Evolutionary conservation across 2,888 invertebrate species (phyloP).

Genomic region (Endotricha flammealis): DNA sequence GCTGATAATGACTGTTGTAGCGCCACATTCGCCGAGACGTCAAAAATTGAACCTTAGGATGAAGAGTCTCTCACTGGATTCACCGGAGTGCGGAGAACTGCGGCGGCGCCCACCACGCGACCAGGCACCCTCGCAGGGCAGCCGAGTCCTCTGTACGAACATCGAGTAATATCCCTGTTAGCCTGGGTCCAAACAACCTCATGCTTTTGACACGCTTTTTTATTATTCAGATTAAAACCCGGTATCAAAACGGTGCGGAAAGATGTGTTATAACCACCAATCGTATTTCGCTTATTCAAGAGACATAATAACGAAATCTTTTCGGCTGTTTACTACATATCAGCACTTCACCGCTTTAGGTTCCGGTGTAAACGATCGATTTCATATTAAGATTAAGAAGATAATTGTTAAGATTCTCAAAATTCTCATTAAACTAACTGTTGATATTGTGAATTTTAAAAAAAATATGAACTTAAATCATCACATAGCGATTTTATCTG

Average conservation of each 20-base stretch:
- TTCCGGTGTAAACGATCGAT: too few relatives aligned
- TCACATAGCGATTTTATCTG: background rate
- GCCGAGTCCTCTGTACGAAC: conserved; percentile 81
- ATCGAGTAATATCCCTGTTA: conserved; percentile 39
- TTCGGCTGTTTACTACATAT: background rate
- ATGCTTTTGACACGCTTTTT: background rate
- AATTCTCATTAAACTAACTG: too few relatives aligned
- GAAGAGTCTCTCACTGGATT: conserved; percentile 98
- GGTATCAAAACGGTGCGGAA: too few relatives aligned
- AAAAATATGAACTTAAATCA: background rate
- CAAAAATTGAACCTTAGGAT: conserved; percentile 97
- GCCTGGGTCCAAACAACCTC: conserved; percentile 59
- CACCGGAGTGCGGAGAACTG: conserved; percentile 93
- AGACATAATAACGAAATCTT: too few relatives aligned
- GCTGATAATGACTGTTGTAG: conserved; percentile 80
- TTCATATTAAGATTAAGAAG: background rate
- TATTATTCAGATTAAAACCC: background rate
- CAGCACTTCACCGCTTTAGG: too few relatives aligned
- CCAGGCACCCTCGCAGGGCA: conserved; percentile 70
- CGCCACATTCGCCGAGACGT: conserved; percentile 96
- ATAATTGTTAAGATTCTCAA: background rate
- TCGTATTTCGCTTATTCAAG: too few relatives aligned
- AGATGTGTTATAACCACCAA: too few relatives aligned
- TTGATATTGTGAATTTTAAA: too few relatives aligned
- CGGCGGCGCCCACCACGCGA: conserved; percentile 81